A percentile compares a stretch with the other conserved stretches of the same genome.
Conservation (phyloP, 2,888 invertebrate species). For the Xanthorhoe designata region DNA sequence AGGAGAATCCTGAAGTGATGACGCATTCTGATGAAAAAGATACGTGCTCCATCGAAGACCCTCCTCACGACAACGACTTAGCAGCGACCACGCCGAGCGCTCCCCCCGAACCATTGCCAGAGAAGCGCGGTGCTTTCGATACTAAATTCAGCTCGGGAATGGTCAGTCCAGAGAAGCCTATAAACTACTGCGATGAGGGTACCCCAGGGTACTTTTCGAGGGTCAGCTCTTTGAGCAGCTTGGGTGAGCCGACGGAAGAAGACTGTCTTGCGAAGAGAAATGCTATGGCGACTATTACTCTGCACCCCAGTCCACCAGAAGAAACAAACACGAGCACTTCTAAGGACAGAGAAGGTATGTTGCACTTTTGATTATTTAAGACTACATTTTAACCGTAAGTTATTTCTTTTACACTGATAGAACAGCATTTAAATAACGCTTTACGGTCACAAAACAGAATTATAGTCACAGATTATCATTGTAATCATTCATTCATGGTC, state of each 20-base stretch:
- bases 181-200: constrained; percentile 94
- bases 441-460: background rate
- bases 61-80: constrained; percentile 78
- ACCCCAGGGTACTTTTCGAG: constrained; percentile 93
- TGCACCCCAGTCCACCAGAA: constrained; percentile 66
- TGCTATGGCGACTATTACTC: constrained; percentile 76
- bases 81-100: constrained; percentile 64
- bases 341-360: constrained; percentile 79
- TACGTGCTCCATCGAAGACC: constrained; percentile 80
- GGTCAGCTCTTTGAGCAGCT: constrained; percentile 86
- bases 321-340: constrained; percentile 60
- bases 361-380: background rate
- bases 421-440: background rate
- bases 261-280: constrained; percentile 77
- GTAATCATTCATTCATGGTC: background rate
- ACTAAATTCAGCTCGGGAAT: constrained; percentile 88
- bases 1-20: constrained; percentile 78
- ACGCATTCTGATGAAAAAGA: constrained; percentile 81
- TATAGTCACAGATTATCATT: background rate
- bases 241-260: constrained; percentile 83
- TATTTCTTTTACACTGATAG: background rate
- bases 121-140: constrained; percentile 72
- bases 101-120: constrained; percentile 56
- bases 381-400: background rate
- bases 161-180: constrained; percentile 91